Conservation (phyloP, 2,797 vertebrate species). For the Acanthiza pusilla region DNA sequence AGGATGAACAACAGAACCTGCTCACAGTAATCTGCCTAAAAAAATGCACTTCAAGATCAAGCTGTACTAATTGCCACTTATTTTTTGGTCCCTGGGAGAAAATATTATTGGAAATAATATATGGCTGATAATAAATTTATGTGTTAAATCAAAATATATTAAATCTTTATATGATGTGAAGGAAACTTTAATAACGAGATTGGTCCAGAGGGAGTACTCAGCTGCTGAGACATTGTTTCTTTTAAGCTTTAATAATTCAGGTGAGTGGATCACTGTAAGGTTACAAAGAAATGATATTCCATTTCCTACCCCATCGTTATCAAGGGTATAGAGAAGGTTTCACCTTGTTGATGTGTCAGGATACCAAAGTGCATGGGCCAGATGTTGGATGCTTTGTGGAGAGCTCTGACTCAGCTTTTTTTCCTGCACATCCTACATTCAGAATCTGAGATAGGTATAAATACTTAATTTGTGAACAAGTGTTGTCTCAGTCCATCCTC, state of each 20-base stretch:
- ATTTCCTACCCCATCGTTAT: neutral
- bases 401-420: neutral
- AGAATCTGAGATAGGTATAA: neutral
- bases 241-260: neutral
- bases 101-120: constrained; percentile 10
- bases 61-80: constrained; percentile 5
- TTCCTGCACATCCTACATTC: neutral
- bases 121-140: constrained; percentile 13
- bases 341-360: neutral
- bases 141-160: constrained; percentile 4
- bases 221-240: constrained; percentile 3
- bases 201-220: neutral
- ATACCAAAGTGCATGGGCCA: neutral
- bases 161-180: neutral
- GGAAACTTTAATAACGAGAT: neutral
- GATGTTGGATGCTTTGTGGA: neutral
- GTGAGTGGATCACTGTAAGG: neutral
- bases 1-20: neutral
- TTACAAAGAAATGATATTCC: neutral
- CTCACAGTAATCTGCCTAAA: neutral
- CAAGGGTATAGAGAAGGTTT: neutral
- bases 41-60: neutral
- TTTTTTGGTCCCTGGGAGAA: constrained; percentile 10
- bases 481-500: neutral
- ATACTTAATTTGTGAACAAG: neutral